A percentile compares a stretch with the other conserved stretches of the same genome.
Conservation (phyloP, 2,888 invertebrate genomes). For the Temnothorax rugatulus region DNA sequence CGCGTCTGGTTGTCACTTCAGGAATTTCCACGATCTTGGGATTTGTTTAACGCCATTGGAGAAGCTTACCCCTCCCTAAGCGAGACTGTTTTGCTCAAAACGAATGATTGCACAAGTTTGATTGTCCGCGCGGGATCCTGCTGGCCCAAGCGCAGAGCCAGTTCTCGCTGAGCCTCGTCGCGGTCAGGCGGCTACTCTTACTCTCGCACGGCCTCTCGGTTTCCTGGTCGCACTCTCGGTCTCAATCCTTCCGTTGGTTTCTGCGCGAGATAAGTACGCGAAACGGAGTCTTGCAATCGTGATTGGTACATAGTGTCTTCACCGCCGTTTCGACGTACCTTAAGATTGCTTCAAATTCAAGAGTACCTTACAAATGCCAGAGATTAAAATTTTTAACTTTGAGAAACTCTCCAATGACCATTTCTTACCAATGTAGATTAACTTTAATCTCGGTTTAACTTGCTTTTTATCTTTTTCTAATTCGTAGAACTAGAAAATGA, state of each 20-base stretch:
- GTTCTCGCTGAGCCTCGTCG: constrained; percentile 77
- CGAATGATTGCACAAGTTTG: constrained; percentile 78
- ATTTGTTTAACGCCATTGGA: constrained; percentile 10
- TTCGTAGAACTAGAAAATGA: too few species aligned
- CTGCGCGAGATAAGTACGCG: constrained; percentile 18
- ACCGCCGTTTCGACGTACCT: background rate
- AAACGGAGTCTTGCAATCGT: constrained; percentile 1
- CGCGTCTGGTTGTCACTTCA: background rate
- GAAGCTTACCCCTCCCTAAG: constrained; percentile 11
- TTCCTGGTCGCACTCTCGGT: constrained; percentile 44
- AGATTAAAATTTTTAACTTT: background rate
- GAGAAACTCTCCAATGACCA: background rate
- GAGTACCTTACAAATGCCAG: background rate
- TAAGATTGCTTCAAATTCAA: background rate
- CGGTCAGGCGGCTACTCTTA: constrained; percentile 76
- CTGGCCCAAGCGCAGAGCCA: constrained; percentile 72
- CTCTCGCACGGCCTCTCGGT: constrained; percentile 59
- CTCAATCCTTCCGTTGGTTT: constrained; percentile 9
- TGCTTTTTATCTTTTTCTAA: too few species aligned
- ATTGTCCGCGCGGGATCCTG: constrained; percentile 69
- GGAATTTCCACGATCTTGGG: background rate
- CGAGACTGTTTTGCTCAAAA: constrained; percentile 37
- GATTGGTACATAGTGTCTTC: constrained; percentile 27
- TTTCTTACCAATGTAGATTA: too few species aligned
- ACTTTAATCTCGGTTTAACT: too few species aligned